Evolutionary conservation across 2,113 vertebrate species (phyloP).

Genomic region (Hemicordylus capensis): DNA sequence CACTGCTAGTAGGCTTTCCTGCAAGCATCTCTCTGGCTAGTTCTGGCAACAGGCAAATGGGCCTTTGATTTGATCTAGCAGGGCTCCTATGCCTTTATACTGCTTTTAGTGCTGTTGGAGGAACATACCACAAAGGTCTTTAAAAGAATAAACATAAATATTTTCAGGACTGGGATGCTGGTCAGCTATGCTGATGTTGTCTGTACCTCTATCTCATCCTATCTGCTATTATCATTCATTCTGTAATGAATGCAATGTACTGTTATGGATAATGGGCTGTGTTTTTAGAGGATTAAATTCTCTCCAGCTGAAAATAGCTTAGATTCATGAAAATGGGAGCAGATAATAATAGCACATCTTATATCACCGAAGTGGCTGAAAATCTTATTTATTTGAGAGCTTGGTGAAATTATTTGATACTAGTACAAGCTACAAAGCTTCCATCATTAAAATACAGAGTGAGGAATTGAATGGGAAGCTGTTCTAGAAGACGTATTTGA

Average conservation of each 20-base stretch:
- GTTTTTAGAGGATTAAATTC: neutral
- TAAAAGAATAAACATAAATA: no score
- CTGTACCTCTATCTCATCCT: neutral
- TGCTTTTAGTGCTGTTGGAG: no score
- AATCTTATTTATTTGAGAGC: neutral
- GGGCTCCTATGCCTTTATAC: no score
- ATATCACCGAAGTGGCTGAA: neutral
- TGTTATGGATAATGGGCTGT: neutral
- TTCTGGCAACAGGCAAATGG: no score
- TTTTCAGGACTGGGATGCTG: neutral
- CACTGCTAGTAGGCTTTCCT: no score
- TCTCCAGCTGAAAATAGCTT: neutral
- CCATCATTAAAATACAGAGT: neutral
- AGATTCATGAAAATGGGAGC: accelerated
- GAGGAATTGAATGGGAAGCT: neutral
- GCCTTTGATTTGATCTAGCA: no score
- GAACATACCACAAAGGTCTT: no score
- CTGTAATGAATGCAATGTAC: neutral
- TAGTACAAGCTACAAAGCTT: neutral
- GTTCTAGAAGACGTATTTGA: neutral
- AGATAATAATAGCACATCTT: accelerated
- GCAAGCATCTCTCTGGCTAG: no score
- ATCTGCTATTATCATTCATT: neutral
- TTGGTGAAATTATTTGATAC: neutral
- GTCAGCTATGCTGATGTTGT: neutral